Conservation (phyloP, 2,797 vertebrate species). For the Brachymystax lenok region DNA sequence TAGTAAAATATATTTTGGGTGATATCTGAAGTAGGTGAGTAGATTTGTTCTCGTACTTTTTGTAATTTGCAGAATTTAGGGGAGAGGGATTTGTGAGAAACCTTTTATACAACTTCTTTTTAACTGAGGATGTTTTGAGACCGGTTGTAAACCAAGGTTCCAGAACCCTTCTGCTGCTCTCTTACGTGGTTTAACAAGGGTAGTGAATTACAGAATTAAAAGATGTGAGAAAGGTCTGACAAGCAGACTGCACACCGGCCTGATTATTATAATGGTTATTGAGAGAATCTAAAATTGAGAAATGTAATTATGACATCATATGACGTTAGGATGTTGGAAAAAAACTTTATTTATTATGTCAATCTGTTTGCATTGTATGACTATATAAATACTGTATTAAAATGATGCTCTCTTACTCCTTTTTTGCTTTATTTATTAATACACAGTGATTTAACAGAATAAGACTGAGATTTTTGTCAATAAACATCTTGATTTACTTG, state of each 20-base stretch:
- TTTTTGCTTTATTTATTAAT: background rate
- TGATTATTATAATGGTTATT: constrained; percentile 36
- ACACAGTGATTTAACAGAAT: background rate
- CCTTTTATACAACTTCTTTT: too few species aligned
- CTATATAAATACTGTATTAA: constrained; percentile 68
- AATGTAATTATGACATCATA: constrained; percentile 32
- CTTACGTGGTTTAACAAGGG: too few species aligned
- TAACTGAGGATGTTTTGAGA: too few species aligned
- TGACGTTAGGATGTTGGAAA: constrained; percentile 38
- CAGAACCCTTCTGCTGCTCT: too few species aligned
- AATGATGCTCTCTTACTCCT: constrained; percentile 33
- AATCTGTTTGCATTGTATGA: constrained; percentile 54
- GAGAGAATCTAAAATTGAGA: constrained; percentile 3
- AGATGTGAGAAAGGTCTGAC: too few species aligned
- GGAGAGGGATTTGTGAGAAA: too few species aligned
- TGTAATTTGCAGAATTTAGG: too few species aligned
- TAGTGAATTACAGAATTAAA: too few species aligned
- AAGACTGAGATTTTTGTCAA: background rate
- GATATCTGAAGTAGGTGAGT: too few species aligned
- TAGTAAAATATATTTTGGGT: too few species aligned
- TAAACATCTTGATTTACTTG: background rate
- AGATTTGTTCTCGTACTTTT: too few species aligned
- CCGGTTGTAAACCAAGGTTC: too few species aligned
- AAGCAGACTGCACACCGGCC: background rate
- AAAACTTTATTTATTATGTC: constrained; percentile 66